Percentiles rank a stretch among this genome's conserved stretches.
Evolutionary conservation across 2,113 vertebrate genomes (phyloP).

Genomic region (Craseonycteris thonglongyai): DNA sequence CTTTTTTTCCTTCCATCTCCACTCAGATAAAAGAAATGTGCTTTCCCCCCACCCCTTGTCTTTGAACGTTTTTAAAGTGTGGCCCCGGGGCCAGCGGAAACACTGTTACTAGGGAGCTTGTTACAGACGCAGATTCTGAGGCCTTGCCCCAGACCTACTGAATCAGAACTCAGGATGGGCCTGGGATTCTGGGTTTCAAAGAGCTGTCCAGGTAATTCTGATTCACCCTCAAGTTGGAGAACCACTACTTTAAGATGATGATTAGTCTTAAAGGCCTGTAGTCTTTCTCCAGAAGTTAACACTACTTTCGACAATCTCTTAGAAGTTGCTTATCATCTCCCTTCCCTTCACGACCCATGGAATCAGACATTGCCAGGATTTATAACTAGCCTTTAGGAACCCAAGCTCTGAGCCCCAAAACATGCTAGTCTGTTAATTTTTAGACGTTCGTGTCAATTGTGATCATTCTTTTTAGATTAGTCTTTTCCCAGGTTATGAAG

Average conservation of each 20-base stretch:
- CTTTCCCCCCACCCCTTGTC: rapidly evolving
- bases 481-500: not conserved
- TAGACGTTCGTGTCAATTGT: not conserved
- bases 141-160: not conserved
- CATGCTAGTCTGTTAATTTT: not conserved
- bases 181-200: not conserved
- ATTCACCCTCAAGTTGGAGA: not conserved
- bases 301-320: not conserved
- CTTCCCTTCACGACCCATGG: not conserved
- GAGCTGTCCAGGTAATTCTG: not conserved
- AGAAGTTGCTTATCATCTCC: not conserved
- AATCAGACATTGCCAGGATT: not conserved
- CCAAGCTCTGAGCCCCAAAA: not conserved
- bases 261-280: not conserved
- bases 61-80: not conserved
- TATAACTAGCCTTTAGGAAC: not conserved
- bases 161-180: not conserved
- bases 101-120: no score
- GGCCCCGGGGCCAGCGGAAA: not conserved
- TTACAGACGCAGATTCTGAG: not conserved
- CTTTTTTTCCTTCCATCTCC: not conserved
- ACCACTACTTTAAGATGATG: not conserved
- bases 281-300: not conserved
- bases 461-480: not conserved
- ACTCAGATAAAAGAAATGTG: not conserved